Evolutionary conservation across 2,888 invertebrate species (phyloP).

Genomic region (Ditula angustiorana): DNA sequence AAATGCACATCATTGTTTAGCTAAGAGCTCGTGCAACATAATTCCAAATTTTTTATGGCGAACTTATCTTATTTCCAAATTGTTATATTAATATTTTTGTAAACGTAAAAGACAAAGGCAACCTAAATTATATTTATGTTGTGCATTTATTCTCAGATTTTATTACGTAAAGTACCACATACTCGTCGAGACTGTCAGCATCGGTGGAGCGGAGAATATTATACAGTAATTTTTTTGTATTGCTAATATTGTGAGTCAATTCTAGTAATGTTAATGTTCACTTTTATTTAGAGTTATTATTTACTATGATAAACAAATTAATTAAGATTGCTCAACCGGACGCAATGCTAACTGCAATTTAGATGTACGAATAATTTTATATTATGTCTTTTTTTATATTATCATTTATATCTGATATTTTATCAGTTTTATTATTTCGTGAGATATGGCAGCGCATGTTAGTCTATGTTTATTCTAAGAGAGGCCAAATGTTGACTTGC

Average conservation of each 20-base stretch:
- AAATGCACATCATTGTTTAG: slow-evolving; percentile 77
- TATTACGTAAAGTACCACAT: slow-evolving; percentile 72
- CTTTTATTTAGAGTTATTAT: slow-evolving; percentile 82
- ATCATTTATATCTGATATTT: slow-evolving; percentile 77
- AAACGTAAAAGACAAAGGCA: slow-evolving; percentile 83
- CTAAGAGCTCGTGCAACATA: slow-evolving; percentile 83
- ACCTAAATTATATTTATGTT: slow-evolving; percentile 83
- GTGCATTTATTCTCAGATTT: slow-evolving; percentile 84
- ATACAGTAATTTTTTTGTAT: slow-evolving; percentile 67
- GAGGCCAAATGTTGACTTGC: slow-evolving; percentile 86
- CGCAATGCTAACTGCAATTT: slow-evolving; percentile 83
- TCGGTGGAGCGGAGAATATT: slow-evolving; percentile 63
- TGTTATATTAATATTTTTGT: slow-evolving; percentile 82
- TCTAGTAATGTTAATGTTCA: slow-evolving; percentile 81
- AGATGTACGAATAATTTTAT: slow-evolving; percentile 75
- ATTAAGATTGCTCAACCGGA: slow-evolving; percentile 83
- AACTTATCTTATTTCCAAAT: slow-evolving; percentile 83
- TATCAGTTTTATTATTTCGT: slow-evolving; percentile 77
- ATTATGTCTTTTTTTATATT: slow-evolving; percentile 76
- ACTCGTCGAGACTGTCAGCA: slow-evolving; percentile 80
- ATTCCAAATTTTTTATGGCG: slow-evolving; percentile 81
- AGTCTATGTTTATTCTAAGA: slow-evolving; percentile 83
- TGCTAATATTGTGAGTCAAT: slow-evolving; percentile 84
- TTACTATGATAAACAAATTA: slow-evolving; percentile 79
- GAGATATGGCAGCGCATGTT: slow-evolving; percentile 85